Conservation (phyloP, 64 coral and sea anemone species). For the Orbicella faveolata region DNA sequence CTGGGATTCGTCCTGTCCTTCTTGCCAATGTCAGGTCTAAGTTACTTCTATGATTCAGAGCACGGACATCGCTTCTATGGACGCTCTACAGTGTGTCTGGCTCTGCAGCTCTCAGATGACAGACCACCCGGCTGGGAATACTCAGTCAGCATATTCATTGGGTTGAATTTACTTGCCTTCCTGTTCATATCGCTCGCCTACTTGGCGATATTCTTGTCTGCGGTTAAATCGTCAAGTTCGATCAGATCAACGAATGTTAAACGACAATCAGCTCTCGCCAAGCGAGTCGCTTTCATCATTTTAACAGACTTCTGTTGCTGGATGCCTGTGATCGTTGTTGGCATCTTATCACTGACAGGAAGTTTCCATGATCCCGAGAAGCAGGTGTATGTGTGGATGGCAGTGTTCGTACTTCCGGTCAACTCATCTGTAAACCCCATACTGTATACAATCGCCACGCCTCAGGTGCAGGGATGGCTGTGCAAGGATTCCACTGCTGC, state of each 20-base stretch:
- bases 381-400: constrained; percentile 52
- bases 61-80: constrained; percentile 28
- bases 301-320: constrained; percentile 58
- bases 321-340: constrained; percentile 57
- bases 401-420: constrained; percentile 54
- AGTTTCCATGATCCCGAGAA: constrained; percentile 49
- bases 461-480: not conserved
- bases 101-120: constrained; percentile 37
- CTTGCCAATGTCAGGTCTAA: constrained; percentile 14
- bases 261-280: constrained; percentile 40
- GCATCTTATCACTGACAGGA: constrained; percentile 30
- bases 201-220: constrained; percentile 36
- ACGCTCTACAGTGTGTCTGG: constrained; percentile 37
- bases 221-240: not conserved
- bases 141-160: constrained; percentile 29
- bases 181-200: constrained; percentile 26
- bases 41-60: constrained; percentile 22
- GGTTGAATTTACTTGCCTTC: constrained; percentile 29
- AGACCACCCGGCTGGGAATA: constrained; percentile 38
- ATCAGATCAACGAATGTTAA: constrained; percentile 46
- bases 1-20: constrained; percentile 26
- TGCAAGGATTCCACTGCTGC: not conserved
- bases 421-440: constrained; percentile 59
- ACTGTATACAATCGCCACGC: constrained; percentile 54
- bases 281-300: constrained; percentile 42